Evolutionary conservation across 2,113 vertebrate species (phyloP), one percentile per base, ranked within the genome.

Genomic region (Protobothrops mucrosquamatus): DNA sequence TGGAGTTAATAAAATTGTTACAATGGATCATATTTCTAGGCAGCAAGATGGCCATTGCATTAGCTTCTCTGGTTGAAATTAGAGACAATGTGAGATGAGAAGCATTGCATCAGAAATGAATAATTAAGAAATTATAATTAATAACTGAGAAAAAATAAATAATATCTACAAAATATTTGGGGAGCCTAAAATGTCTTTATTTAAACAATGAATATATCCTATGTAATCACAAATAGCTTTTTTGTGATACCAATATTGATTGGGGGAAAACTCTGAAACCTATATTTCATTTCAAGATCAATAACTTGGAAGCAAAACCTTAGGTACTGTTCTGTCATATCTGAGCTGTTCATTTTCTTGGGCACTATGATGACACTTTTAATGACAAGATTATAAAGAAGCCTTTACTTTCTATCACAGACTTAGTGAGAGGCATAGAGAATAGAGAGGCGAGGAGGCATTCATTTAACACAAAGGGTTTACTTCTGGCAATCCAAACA

Each of bases 281-380:
- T 91, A 0, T 57, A 91, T 91, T 94, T 89, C 74, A 94, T 89
- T 85, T 94, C 29, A 95, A 94, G 74, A 92, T 91, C 56, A 93
- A n/a, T 93, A 88, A 6, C 2, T 87, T 69, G 14, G 59, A 94
- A 94, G 0, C 61, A 93, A 95, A 92, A 91, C 23, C 89, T 94
- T 93, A 86, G 86, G 85, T n/a, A 90, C 1, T 14, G 10, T 89
- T 9, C 9, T 92, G 55, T 87, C 29, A 59, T 87, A 9, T 89
- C 24, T 88, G 61, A 92, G 9, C 39, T 89, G 29, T 92, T 18
- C 0, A 6, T 93, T 92, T 95, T 6, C 2, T 91, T 95, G 94
- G 2, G 9, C 90, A 3, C 12, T 74, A 61, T 20, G 64, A 43
- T 43, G 56, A 95, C 93, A 91, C 0, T 46, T 59, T 91, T 89